These are phyloP conservation scores for Atta texana DNA, from an alignment of 1,140 invertebrate species.

Conservation along the genomic window DNA sequence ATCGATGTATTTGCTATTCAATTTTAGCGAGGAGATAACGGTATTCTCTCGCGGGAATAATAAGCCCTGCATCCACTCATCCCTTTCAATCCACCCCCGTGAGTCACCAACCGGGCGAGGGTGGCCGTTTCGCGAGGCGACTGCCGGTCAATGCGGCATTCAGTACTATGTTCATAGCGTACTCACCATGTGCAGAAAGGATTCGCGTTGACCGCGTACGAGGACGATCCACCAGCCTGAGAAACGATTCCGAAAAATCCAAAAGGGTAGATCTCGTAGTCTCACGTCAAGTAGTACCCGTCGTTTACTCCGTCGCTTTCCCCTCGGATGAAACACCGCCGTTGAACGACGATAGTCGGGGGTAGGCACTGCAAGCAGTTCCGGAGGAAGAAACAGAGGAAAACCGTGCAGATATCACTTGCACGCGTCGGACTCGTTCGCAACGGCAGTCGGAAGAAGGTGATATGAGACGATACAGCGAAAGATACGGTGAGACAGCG, in stretches of 20 bases:
- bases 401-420: conserved; percentile 63
- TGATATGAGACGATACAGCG: neutral
- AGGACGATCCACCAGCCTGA: conserved; percentile 63
- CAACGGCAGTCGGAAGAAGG: neutral
- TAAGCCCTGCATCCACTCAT: neutral
- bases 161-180: neutral
- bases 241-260: conserved; percentile 66
- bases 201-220: conserved; percentile 67
- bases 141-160: conserved; percentile 1
- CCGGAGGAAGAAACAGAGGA: conserved; percentile 58
- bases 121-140: neutral
- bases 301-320: neutral
- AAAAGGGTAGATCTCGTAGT: neutral
- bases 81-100: neutral
- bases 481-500: neutral
- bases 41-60: neutral
- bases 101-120: conserved; percentile 6
- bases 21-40: neutral
- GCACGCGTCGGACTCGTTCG: conserved; percentile 50
- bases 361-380: conserved; percentile 23
- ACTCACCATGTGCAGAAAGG: conserved; percentile 80
- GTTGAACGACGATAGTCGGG: conserved; percentile 16
- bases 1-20: neutral
- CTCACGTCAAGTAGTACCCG: too few species aligned
- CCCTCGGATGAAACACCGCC: conserved; percentile 48